phyloP scores from a whole-genome alignment of 2,113 vertebrate species.

The Notothenia coriiceps region DNA sequence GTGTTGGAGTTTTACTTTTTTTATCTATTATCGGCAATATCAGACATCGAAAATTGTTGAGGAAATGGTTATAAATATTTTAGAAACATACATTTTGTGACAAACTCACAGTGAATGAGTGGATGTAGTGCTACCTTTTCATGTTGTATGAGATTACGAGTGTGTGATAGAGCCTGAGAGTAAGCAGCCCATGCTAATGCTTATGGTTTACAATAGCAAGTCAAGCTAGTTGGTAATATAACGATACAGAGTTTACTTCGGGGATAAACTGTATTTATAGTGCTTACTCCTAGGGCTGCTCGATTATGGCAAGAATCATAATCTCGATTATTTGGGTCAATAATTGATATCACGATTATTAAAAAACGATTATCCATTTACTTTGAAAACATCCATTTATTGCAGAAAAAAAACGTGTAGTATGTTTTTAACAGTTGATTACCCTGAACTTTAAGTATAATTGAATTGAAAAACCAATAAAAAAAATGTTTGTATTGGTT shows the following conservation, averaged over 20 bases:
- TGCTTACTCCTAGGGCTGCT: too few species aligned
- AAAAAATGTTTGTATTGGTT: too few species aligned
- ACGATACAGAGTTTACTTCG: not conserved
- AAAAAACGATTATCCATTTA: too few species aligned
- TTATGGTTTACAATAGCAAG: not conserved
- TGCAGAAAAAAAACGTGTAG: too few species aligned
- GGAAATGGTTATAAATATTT: not conserved
- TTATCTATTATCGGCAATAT: not conserved
- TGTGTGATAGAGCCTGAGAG: not conserved
- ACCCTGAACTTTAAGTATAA: too few species aligned
- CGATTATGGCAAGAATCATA: too few species aligned
- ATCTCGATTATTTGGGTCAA: too few species aligned
- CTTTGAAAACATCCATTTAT: too few species aligned
- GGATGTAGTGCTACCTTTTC: not conserved
- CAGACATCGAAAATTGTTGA: not conserved
- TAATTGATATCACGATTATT: too few species aligned
- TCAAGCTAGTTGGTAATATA: not conserved
- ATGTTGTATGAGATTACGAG: not conserved
- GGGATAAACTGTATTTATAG: not conserved
- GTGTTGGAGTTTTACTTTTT: not conserved
- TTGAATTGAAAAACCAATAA: too few species aligned
- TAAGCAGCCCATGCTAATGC: not conserved
- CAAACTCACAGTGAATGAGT: not conserved
- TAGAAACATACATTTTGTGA: too few species aligned
- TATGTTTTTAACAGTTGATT: too few species aligned